These are phyloP conservation scores for Odontesthes bonariensis DNA, from an alignment of 2,113 vertebrate genomes.

Conservation along the genomic window DNA sequence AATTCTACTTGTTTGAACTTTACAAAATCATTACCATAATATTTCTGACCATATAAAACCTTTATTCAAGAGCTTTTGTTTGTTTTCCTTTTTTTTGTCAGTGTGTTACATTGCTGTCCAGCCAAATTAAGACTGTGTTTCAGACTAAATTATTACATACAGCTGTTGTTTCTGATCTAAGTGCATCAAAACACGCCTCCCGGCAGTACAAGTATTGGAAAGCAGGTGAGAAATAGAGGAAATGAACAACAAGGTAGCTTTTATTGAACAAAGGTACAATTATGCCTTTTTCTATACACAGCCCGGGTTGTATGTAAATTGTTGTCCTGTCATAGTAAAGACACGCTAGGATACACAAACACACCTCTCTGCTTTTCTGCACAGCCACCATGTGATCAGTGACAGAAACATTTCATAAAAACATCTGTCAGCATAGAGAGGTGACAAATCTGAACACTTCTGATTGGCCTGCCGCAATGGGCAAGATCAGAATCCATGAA, in stretches of 20 bases:
- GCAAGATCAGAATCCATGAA: constrained; percentile 30
- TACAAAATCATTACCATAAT: not conserved
- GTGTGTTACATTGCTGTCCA: not conserved
- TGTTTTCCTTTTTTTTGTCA: not conserved
- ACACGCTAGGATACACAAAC: not conserved
- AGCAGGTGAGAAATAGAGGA: not conserved
- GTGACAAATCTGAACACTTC: not conserved
- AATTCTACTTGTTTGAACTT: too few species aligned
- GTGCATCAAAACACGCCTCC: constrained; percentile 5
- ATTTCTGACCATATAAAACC: not conserved
- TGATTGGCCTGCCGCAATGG: not conserved
- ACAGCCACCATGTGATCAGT: not conserved
- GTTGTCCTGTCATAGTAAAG: not conserved
- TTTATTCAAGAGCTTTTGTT: not conserved
- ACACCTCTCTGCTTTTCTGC: not conserved
- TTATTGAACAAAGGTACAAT: not conserved
- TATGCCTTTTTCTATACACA: not conserved
- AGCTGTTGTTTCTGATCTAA: not conserved
- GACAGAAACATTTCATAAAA: constrained; percentile 1
- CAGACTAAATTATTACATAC: too few species aligned
- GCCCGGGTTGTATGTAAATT: not conserved
- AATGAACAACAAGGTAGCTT: not conserved
- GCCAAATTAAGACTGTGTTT: not conserved
- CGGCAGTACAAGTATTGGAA: not conserved
- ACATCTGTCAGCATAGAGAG: constrained; percentile 16